Percentiles rank a stretch among this genome's conserved stretches.
Evolutionary conservation across 2,113 vertebrate species (phyloP).

Genomic region (Fukomys damarensis): DNA sequence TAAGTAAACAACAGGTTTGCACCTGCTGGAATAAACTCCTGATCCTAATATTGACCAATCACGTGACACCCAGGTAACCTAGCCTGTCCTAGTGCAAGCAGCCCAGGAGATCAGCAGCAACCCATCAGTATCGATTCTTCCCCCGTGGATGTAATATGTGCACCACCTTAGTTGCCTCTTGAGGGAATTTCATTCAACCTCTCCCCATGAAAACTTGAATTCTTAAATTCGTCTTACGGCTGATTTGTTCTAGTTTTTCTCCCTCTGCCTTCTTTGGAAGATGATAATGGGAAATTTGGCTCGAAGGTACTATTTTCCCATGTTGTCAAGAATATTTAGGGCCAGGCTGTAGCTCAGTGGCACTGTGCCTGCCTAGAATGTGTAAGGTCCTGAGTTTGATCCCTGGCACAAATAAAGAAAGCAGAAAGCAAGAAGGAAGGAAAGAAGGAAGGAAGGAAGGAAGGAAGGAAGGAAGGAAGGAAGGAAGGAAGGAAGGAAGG

Average conservation of each 20-base stretch:
- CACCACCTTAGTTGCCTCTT: background rate
- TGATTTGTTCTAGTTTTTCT: constrained; percentile 34
- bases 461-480: too few relatives aligned
- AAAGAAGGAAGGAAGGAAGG: too few relatives aligned
- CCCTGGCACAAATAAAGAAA: too few relatives aligned
- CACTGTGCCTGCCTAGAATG: too few relatives aligned
- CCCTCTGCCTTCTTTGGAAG: background rate
- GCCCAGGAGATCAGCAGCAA: constrained; percentile 58
- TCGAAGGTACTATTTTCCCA: background rate
- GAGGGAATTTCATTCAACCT: background rate
- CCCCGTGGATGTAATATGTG: background rate
- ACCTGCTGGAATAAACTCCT: constrained; percentile 82
- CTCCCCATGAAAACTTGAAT: constrained; percentile 41
- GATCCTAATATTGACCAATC: constrained; percentile 58
- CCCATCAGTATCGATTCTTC: constrained; percentile 57
- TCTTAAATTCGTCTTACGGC: constrained; percentile 65
- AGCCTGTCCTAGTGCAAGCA: background rate
- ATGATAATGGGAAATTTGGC: background rate
- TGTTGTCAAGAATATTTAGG: background rate
- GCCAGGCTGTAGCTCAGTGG: too few relatives aligned
- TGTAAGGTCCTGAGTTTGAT: too few relatives aligned
- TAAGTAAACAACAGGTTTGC: constrained; percentile 88
- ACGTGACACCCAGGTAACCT: constrained; percentile 39
- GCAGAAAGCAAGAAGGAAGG: too few relatives aligned
- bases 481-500: too few relatives aligned